Evolutionary conservation across 2,113 vertebrate species (phyloP), one percentile per base, ranked within the genome.

Genomic region (Passer montanus): DNA sequence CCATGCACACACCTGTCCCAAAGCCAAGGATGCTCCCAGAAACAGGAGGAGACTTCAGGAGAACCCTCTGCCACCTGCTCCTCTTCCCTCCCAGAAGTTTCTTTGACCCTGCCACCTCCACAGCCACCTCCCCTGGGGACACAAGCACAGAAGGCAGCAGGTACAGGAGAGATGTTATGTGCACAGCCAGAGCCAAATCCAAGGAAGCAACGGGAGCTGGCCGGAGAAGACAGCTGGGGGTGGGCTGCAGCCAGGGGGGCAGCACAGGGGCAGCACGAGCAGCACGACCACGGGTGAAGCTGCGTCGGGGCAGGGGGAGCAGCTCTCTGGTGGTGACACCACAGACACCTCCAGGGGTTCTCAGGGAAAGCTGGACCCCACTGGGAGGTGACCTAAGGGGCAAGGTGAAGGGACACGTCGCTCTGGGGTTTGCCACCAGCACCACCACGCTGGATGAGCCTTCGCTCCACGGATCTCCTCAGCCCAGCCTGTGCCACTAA

Each of bases 111-210:
- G 53, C 24, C 49, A 92, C 41, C 44, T 84, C 49, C 77, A 59
- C 56, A 53, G 31, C 30, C 19, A 70, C 75, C 67, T 89, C 91
- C 89, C 68, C 72, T 37, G 27, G 73, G 28, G 17, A 77, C 69
- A 74, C 11, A 7, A 90, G 83, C 82, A 84, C 68, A 81, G 79
- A 94, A 84, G 82, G 64, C 63, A 97, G 91, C 87, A 58, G 89
- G 62, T 39, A 88, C n/a, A 33, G 83, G 63, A 72, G n/a, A 78
- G 56, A 77, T 87, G 92, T 62, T 87, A 93, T 74, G 66, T 89
- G 83, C 85, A 46, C 94, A 96, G 95, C 94, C 93, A 96, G 83
- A 96, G 95, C 94, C 94, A 88, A 92, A 72, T 41, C 86, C 8
- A 1, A 84, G 83, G 73, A 95, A 95, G 93, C 96, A 86, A 62